A percentile compares a stretch with the other conserved stretches of the same genome.
Conservation (phyloP, 2,888 invertebrate genomes). For the Tribolium freemani region DNA sequence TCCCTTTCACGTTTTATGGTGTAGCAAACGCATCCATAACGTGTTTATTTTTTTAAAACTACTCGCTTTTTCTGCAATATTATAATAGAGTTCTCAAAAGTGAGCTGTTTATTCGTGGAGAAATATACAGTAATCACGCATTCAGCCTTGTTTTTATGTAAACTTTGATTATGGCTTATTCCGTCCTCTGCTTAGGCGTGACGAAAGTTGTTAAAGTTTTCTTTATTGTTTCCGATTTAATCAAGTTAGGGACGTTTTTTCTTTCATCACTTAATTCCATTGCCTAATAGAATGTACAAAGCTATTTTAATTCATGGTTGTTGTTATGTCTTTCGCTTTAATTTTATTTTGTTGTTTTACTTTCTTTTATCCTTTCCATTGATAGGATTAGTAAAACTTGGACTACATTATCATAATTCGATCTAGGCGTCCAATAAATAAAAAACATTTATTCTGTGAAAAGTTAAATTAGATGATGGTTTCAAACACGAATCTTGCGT, state of each 20-base stretch:
- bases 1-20: slow-evolving; percentile 12
- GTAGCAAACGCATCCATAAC: slow-evolving; percentile 25
- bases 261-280: slow-evolving; percentile 54
- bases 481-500: slow-evolving; percentile 42
- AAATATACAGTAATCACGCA: slow-evolving; percentile 56
- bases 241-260: slow-evolving; percentile 57
- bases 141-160: slow-evolving; percentile 44
- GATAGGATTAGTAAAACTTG: slow-evolving; percentile 27
- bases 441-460: slow-evolving; percentile 24
- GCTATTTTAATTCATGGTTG: slow-evolving; percentile 45
- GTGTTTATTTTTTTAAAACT: slow-evolving; percentile 33
- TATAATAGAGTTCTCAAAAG: slow-evolving; percentile 55
- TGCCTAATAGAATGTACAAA: slow-evolving; percentile 53
- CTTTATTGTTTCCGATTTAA: slow-evolving; percentile 62
- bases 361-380: slow-evolving; percentile 23
- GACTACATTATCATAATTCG: slow-evolving; percentile 34
- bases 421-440: slow-evolving; percentile 14
- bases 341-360: slow-evolving; percentile 41
- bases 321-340: slow-evolving; percentile 36
- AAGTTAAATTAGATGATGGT: slow-evolving; percentile 44
- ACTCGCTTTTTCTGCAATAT: slow-evolving; percentile 37
- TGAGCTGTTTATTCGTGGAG: slow-evolving; percentile 47
- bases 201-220: slow-evolving; percentile 57
- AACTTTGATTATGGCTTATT: slow-evolving; percentile 51
- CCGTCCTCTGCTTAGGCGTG: slow-evolving; percentile 52